These are phyloP conservation scores for Toxonevra muliebris DNA, from an alignment of 2,888 invertebrate genomes.

Conservation along the genomic window DNA sequence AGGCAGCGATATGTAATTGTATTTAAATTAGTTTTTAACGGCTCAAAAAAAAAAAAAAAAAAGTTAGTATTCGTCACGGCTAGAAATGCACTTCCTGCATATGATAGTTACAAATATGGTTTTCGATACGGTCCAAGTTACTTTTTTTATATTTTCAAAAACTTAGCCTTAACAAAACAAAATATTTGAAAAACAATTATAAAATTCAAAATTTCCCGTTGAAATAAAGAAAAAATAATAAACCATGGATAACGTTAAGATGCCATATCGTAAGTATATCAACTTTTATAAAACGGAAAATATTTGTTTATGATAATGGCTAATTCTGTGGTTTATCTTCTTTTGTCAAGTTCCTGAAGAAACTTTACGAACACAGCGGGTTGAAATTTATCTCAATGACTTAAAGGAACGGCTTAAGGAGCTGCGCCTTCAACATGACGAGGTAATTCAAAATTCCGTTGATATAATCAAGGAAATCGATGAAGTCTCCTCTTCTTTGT, in stretches of 20 bases:
- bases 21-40: no score
- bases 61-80: no score
- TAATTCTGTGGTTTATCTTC: not conserved
- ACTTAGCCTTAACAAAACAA: no score
- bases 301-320: not conserved
- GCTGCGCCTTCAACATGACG: constrained; percentile 44
- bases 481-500: constrained; percentile 45
- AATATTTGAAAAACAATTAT: no score
- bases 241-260: constrained; percentile 37
- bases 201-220: no score
- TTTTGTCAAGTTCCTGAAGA: constrained; percentile 37
- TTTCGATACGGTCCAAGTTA: no score
- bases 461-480: constrained; percentile 49
- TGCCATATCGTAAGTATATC: constrained; percentile 34
- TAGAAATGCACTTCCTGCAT: no score
- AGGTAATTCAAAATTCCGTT: constrained; percentile 45
- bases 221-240: no score
- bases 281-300: not conserved
- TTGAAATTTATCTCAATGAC: constrained; percentile 48
- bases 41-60: no score
- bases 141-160: no score
- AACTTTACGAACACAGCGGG: constrained; percentile 41
- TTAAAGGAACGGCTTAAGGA: constrained; percentile 46
- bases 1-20: no score
- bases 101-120: no score